Base-by-base conservation (phyloP, 2,797 vertebrate genomes). In the Ataeniobius toweri region DNA sequence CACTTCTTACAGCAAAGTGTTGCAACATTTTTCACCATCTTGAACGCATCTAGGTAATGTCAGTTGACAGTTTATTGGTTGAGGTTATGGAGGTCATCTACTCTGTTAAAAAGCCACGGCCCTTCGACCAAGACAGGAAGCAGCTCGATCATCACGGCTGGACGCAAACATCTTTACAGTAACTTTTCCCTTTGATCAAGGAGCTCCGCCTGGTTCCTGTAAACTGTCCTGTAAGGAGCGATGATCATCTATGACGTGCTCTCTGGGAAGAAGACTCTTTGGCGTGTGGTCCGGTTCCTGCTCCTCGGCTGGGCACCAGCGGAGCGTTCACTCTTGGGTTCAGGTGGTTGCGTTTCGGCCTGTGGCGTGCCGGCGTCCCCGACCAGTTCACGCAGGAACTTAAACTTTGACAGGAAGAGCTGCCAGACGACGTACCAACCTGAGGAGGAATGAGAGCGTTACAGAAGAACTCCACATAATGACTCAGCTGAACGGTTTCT, bases 361-460 rank as follows among this genome's bases (percentile, higher is more conserved):
- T 96, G 97, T 0, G 98, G 97, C 71, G 98, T 97, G 28, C 96
- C 93, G 0, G 96, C 96, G 53, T 99, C 98, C 10, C 98, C 98
- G 48, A 99, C 95, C 24, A 99, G 93, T 85, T 99, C 98, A 44
- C 98, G 96, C 84, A 99, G 95, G 93, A 99, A 99, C 93, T 99
- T 99, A 93, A 99, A 99, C 94, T 99, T 99, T 67, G 97, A 99
- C 87, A 99, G 86, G 94, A 99, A 99, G 76, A 99, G 96, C 79
- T 98, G 98, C 98, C 98, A 99, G 80, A 99, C 98, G 82, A 99
- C 98, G 78, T 98, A 99, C 98, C 98, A 99, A 87, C 98, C 98
- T 99, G 92, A 46, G 56, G 36, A 58, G 31, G 18, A 0, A 50
- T 6, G 48, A 48, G 36, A 65, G 12, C 3, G 39, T 24, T 8